Percentiles rank a stretch among this genome's conserved stretches.
Evolutionary conservation across 2,888 invertebrate genomes (phyloP).

Genomic region (Pseudanteris insignis): DNA sequence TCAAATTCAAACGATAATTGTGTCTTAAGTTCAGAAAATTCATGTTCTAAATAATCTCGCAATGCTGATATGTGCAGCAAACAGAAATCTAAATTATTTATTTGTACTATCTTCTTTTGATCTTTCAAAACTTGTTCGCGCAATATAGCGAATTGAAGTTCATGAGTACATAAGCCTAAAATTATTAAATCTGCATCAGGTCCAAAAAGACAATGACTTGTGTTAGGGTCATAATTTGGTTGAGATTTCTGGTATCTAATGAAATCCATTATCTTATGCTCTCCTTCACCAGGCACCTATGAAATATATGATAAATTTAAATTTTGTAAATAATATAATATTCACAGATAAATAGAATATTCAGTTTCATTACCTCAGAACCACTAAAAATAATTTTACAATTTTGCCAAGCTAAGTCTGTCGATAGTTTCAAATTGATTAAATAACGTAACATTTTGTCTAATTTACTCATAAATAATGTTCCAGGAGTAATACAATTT

Average conservation of each 20-base stretch:
- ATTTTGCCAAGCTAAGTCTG: slow-evolving; percentile 87
- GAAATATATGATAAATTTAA: too few species aligned
- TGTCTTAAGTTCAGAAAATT: slow-evolving; percentile 79
- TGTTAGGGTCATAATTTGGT: slow-evolving; percentile 87
- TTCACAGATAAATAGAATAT: too few species aligned
- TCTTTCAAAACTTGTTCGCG: slow-evolving; percentile 90
- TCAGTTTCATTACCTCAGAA: slow-evolving; percentile 93
- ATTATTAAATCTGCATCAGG: slow-evolving; percentile 98
- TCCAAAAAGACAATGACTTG: slow-evolving; percentile 95
- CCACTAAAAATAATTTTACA: slow-evolving; percentile 90
- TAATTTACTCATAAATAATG: slow-evolving; percentile 89
- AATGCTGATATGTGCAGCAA: slow-evolving; percentile 91
- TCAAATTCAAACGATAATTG: slow-evolving; percentile 78
- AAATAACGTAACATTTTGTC: slow-evolving; percentile 89
- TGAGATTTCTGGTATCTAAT: slow-evolving; percentile 88
- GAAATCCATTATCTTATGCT: slow-evolving; percentile 99
- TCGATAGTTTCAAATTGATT: slow-evolving; percentile 83
- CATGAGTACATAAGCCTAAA: slow-evolving; percentile 94
- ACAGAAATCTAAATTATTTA: slow-evolving; percentile 92
- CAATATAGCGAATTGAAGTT: slow-evolving; percentile 92
- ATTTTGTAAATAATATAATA: too few species aligned
- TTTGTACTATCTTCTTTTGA: slow-evolving; percentile 71
- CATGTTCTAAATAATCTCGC: slow-evolving; percentile 91
- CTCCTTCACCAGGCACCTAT: slow-evolving; percentile 94
- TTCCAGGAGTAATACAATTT: slow-evolving; percentile 98